Base-by-base conservation (phyloP, 2,797 vertebrate genomes). In the Danio aesculapii region DNA sequence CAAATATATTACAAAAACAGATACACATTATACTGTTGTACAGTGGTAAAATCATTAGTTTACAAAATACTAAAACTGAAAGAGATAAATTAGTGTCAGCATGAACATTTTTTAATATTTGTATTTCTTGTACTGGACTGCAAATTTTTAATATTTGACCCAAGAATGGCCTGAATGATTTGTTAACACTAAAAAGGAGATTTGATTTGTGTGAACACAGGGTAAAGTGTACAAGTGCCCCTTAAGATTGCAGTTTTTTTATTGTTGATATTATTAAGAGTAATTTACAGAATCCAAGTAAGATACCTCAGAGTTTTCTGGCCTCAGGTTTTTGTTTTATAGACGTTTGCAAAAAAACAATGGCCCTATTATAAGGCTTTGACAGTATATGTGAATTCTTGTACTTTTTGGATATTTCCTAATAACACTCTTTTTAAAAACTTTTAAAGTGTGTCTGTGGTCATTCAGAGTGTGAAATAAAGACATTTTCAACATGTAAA, bases 401-500 rank as follows among this genome's bases (percentile, higher is more conserved):
- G 84, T 91, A 85, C 81, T 84, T 88, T 89, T 91, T 91, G 87
- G 91, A 91, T 90, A 89, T 91, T 92, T 92, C 88, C 63, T 89
- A 88, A 86, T 87, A 81, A 87, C 66, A 81, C 52, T 81, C 75
- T 85, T 90, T 84, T 86, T 90, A 91, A 91, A 86, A 92, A 92
- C 86, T 19, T 84, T 79, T 75, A 75, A 82, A 80, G 70, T 53
- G 72, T 86, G 81, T 75, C 66, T 89, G 87, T 92, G 88, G 89
- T 81, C 85, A 82, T 84, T 79, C 81, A 85, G 82, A 87, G 81
- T 53, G 11, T 64, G 10, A 72, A 57, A 41, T n/a, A 53, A 53
- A 43, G 3, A 30, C 17, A 16, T 64, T 12, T 64, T 46, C 62
- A 46, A 6, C 9, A 12, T 55, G 53, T 55, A 16, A n/a, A n/a